Conservation (phyloP, 2,113 vertebrate species). For the Bufo bufo region DNA sequence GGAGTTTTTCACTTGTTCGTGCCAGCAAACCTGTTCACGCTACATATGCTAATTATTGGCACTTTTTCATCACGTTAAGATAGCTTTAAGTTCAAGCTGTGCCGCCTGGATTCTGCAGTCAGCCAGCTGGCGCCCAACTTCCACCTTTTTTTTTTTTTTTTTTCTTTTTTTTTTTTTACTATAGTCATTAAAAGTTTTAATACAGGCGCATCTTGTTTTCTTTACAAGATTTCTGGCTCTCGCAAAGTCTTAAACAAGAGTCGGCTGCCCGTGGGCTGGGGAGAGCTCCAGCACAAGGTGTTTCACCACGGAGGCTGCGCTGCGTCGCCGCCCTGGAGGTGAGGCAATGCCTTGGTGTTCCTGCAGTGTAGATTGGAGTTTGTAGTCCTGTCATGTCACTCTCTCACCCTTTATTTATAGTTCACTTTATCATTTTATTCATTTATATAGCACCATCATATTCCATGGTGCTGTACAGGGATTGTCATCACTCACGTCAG, state of each 20-base stretch:
- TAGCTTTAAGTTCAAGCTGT: constrained; percentile 99
- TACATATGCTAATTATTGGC: constrained; percentile 99
- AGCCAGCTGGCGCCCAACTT: constrained; percentile 93
- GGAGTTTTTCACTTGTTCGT: constrained; percentile 95
- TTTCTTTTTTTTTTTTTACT: constrained; percentile 75
- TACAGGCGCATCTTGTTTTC: constrained; percentile 76
- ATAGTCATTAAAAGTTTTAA: constrained; percentile 87
- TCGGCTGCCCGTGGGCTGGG: constrained; percentile 64
- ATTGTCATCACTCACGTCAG: too few relatives aligned
- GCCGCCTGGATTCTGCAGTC: constrained; percentile 89
- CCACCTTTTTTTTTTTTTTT: constrained; percentile 80
- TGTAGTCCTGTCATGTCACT: too few relatives aligned
- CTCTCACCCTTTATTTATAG: too few relatives aligned
- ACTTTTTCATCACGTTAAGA: constrained; percentile 99
- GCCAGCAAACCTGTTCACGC: constrained; percentile 99
- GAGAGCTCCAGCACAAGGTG: constrained; percentile 32
- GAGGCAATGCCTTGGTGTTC: too few relatives aligned
- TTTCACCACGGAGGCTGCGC: not conserved
- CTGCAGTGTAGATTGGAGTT: too few relatives aligned
- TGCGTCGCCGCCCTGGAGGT: not conserved
- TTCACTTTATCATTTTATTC: too few relatives aligned
- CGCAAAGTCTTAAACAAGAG: constrained; percentile 67
- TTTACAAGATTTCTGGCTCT: constrained; percentile 73
- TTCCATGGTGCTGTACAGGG: too few relatives aligned
- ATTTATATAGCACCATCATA: too few relatives aligned